Conservation (phyloP, 2,113 vertebrate genomes). For the rat (Rattus norvegicus) region DNA sequence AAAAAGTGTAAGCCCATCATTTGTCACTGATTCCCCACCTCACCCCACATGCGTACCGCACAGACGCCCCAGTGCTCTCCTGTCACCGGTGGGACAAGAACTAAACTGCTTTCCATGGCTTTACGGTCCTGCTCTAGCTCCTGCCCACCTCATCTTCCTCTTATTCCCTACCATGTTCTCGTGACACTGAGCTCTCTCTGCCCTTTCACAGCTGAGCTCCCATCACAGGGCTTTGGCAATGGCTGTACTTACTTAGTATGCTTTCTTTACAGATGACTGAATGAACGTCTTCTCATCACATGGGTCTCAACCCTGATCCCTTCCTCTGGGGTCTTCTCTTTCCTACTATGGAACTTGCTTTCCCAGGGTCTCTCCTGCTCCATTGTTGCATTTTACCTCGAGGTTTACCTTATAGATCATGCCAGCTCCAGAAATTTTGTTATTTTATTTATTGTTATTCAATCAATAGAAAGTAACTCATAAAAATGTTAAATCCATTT, state of each 20-base stretch:
- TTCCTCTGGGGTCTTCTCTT: not conserved
- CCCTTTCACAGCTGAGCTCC: not conserved
- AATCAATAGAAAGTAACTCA: slow-evolving; percentile 10
- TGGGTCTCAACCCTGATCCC: not conserved
- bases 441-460: not conserved
- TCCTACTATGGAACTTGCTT: not conserved
- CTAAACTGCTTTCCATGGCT: not conserved
- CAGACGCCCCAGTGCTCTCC: not conserved
- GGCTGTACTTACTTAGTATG: not conserved
- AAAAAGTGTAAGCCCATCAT: not conserved
- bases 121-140: not conserved
- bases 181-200: not conserved
- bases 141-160: not conserved
- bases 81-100: not conserved
- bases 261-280: not conserved
- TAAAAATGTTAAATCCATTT: too few species aligned
- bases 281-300: not conserved
- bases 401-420: not conserved
- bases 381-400: not conserved
- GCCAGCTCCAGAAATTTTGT: not conserved
- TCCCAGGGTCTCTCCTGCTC: not conserved
- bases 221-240: not conserved
- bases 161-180: not conserved
- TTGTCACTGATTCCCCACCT: not conserved
- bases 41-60: not conserved